Conservation (phyloP, 2,113 vertebrate species). For the Chaetodon trifascialis region DNA sequence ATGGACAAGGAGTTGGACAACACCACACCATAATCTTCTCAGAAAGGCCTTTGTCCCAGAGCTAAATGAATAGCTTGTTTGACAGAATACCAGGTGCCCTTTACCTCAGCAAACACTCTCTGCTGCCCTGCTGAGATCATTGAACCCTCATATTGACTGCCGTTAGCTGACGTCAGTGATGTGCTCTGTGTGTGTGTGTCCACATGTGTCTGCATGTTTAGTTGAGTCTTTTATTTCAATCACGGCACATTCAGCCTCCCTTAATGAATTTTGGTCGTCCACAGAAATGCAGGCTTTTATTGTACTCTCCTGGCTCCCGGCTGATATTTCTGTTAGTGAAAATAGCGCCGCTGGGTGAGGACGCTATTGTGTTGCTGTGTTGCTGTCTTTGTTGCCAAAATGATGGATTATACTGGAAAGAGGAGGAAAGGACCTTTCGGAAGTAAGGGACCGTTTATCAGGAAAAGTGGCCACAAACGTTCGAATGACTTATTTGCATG, state of each 20-base stretch:
- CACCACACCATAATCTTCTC: background rate
- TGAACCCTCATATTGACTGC: slow-evolving; percentile 3
- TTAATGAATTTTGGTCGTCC: background rate
- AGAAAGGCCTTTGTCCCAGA: background rate
- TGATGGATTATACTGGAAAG: slow-evolving; percentile 67
- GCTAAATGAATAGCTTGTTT: slow-evolving; percentile 16
- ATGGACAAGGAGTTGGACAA: slow-evolving; percentile 6
- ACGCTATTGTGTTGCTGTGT: slow-evolving; percentile 25
- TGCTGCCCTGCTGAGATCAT: slow-evolving; percentile 14
- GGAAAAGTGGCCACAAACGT: slow-evolving; percentile 47
- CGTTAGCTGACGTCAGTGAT: background rate
- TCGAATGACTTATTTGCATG: slow-evolving; percentile 45
- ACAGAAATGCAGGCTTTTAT: slow-evolving; percentile 23
- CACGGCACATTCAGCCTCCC: background rate
- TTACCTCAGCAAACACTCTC: background rate
- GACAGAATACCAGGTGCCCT: background rate
- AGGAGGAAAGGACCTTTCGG: slow-evolving; percentile 41
- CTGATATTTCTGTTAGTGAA: slow-evolving; percentile 52
- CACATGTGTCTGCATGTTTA: background rate
- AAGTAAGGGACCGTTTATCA: slow-evolving; percentile 61
- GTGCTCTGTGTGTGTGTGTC: background rate
- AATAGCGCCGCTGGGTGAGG: slow-evolving; percentile 33
- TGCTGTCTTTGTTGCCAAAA: slow-evolving; percentile 55
- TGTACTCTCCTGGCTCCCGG: slow-evolving; percentile 12
- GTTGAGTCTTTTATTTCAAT: slow-evolving; percentile 10